Base-by-base conservation (phyloP, 92 coral and sea anemone genomes). In the Phenganax stokvisi region DNA sequence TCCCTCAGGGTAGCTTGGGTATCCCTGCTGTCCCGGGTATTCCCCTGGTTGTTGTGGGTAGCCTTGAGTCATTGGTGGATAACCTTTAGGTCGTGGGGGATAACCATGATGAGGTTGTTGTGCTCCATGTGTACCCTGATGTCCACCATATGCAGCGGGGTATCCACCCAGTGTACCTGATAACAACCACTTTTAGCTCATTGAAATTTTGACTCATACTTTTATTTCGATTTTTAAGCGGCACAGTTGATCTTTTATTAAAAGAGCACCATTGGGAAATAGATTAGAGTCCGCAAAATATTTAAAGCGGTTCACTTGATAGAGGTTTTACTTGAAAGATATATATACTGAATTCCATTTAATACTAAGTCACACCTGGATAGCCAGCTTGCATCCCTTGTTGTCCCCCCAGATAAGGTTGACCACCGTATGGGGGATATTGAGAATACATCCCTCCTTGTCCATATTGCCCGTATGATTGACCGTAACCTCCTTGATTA, bases 391-490 rank as follows among this genome's bases (percentile, higher is more conserved):
- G 67, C 67, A 56, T 29, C 70, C 65, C 67, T 57, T 57, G 70
- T 58, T 55, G 81, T 75, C 80, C 65, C 1, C 61, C 25, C 3
- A 15, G 12, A 1, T 30, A 6, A 44, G 27, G 57, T 59, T 76
- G 80, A 16, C 80, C 69, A n/a, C 65, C 65, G 17, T 59, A 59
- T 59, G 17, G 6, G 12, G 12, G 65, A 59, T 9, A 59, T 27
- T 59, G 65, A 59, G 12, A 12, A 59, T 16, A 27, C 10, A 16
- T 59, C 17, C 17, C 27, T 15, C 9, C 0, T 15, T 30, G 9
- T 51, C 74, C 74, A 25, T 69, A 69, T 69, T 72, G 77, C n/a
- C 77, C 77, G n/a, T 72, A 72, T 29, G 77, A 15, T 27, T 72
- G 77, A 6, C 57, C 59, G 17, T 72, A 54, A 10, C 30, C 31